A percentile compares a stretch with the other conserved stretches of the same genome.
phyloP scores from a whole-genome alignment of 1,140 invertebrate species.

The Ridgeia piscesae region DNA sequence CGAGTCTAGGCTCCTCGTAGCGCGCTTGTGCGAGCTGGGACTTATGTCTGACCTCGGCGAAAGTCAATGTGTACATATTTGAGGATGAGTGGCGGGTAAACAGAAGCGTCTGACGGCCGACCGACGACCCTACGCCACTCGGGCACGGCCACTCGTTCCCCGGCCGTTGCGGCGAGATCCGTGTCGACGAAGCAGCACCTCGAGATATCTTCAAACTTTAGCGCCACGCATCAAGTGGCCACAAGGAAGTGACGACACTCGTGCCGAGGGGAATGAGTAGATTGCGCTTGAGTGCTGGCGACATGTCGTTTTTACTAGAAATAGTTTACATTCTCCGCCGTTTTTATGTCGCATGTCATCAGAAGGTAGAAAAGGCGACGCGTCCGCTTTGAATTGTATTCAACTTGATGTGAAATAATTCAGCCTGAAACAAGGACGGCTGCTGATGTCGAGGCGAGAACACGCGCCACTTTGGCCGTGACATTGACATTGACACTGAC shows the following conservation, averaged over 20 bases:
- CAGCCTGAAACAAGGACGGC: too few species aligned
- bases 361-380: neutral
- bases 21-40: neutral
- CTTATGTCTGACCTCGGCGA: neutral
- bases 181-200: conserved; percentile 3
- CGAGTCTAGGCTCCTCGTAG: neutral
- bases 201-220: neutral
- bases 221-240: neutral
- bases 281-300: neutral
- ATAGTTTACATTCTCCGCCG: neutral
- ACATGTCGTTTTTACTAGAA: neutral
- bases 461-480: too few species aligned
- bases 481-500: too few species aligned
- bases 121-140: neutral
- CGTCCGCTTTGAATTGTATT: neutral
- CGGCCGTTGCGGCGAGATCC: neutral
- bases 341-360: too few species aligned
- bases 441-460: too few species aligned
- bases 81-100: neutral
- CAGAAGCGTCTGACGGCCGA: neutral
- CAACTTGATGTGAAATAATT: too few species aligned
- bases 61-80: neutral
- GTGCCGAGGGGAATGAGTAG: neutral
- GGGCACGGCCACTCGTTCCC: neutral
- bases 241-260: neutral